Conservation (phyloP, 2,113 vertebrate genomes). For the Pycnonotus jocosus region DNA sequence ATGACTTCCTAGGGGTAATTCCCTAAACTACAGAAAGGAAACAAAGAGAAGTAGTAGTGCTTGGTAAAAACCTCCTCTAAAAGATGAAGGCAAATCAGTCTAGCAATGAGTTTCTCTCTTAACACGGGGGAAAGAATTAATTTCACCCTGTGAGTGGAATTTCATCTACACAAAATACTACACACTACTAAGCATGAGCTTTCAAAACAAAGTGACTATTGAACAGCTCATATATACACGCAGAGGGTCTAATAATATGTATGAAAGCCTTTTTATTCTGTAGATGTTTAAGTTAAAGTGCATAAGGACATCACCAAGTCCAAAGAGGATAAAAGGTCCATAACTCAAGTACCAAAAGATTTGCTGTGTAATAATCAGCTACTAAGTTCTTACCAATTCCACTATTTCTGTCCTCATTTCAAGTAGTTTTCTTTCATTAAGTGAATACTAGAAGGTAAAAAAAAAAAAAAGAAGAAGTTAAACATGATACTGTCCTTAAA, state of each 20-base stretch:
- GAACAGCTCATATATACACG: background rate
- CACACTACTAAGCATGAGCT: background rate
- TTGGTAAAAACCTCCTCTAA: background rate
- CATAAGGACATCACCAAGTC: background rate
- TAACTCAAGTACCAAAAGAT: background rate
- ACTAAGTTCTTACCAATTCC: slow-evolving; percentile 82
- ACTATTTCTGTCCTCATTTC: slow-evolving; percentile 84
- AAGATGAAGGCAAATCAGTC: background rate
- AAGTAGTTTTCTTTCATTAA: slow-evolving; percentile 86
- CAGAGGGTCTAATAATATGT: background rate
- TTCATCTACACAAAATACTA: background rate
- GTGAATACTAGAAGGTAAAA: slow-evolving; percentile 71
- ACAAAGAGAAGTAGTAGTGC: background rate
- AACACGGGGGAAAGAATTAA: accelerated
- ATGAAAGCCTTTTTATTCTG: background rate
- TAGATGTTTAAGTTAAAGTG: background rate
- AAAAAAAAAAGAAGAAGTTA: background rate
- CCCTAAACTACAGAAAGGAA: background rate
- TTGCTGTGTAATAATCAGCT: background rate
- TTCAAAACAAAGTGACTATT: background rate
- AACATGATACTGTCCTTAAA: background rate
- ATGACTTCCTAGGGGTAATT: background rate
- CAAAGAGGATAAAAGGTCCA: background rate
- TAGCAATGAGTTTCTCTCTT: background rate
- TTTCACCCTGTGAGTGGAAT: background rate